Evolutionary conservation across 1,140 invertebrate genomes (phyloP).

Genomic region (Heterodera schachtii): DNA sequence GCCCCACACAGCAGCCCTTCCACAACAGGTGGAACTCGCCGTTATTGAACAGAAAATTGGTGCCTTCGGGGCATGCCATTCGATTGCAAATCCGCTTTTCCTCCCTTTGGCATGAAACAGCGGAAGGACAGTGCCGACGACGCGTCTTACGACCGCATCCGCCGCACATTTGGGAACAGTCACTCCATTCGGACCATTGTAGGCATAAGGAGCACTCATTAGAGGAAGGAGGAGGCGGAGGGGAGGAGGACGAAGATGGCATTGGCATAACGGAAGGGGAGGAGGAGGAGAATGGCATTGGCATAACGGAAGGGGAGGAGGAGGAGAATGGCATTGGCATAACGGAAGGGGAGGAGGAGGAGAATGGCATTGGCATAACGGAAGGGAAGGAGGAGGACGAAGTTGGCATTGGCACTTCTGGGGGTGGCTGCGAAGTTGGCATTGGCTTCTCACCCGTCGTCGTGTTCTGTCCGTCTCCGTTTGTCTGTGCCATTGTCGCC

Average conservation of each 20-base stretch:
- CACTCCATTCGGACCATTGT: conserved; percentile 57
- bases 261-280: background rate
- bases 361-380: background rate
- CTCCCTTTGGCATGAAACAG: conserved; percentile 47
- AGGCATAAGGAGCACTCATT: conserved; percentile 50
- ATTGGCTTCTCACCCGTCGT: background rate
- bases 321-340: too few species aligned
- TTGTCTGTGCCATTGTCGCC: background rate
- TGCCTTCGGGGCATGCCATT: conserved; percentile 54
- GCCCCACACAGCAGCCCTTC: conserved; percentile 64
- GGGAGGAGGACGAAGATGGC: background rate
- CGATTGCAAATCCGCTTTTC: conserved; percentile 64
- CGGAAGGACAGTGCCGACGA: conserved; percentile 45
- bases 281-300: background rate
- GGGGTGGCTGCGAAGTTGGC: background rate
- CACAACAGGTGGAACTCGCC: conserved; percentile 63
- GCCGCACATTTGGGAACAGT: conserved; percentile 60
- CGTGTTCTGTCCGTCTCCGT: background rate
- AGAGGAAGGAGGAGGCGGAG: background rate
- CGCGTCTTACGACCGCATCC: conserved; percentile 57
- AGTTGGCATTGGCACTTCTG: too few species aligned
- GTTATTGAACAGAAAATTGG: conserved; percentile 64
- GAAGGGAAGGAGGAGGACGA: too few species aligned
- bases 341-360: background rate
- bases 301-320: background rate